phyloP scores from a whole-genome alignment of 2,888 invertebrate genomes.

The Harmothoe impar region DNA sequence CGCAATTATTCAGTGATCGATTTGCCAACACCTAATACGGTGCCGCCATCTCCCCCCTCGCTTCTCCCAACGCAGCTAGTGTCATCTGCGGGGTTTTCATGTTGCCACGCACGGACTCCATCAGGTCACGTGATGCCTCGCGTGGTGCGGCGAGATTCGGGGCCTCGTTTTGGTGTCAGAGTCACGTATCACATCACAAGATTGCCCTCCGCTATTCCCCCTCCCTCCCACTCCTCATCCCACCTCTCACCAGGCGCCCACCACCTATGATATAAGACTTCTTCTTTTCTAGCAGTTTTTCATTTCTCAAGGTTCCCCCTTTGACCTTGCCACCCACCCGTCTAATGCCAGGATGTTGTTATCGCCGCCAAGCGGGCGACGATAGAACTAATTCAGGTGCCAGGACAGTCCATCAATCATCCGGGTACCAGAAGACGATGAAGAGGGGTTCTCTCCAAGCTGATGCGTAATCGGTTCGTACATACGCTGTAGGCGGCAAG shows the following conservation, averaged over 20 bases:
- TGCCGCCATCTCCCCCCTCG: neutral
- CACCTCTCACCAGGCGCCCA: neutral
- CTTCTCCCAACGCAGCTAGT: neutral
- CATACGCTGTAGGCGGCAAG: neutral
- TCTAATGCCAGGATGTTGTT: neutral
- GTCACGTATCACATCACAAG: neutral
- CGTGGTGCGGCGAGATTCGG: neutral
- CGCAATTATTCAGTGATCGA: constrained; percentile 20
- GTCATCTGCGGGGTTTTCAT: neutral
- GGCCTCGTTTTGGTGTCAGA: neutral
- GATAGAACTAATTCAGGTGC: neutral
- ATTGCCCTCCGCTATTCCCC: neutral
- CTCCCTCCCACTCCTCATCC: no score
- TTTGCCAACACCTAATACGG: neutral
- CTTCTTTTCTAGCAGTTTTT: neutral
- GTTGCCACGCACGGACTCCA: constrained; percentile 7
- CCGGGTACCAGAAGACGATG: neutral
- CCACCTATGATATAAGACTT: neutral
- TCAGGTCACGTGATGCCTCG: constrained; percentile 24
- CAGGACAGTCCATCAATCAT: constrained; percentile 6
- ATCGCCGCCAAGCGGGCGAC: neutral
- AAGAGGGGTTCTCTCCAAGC: neutral
- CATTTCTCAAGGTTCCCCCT: neutral
- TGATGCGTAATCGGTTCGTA: neutral
- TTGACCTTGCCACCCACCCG: neutral